Evolutionary conservation across 2,888 invertebrate species (phyloP).

Genomic region (Spisula subtruncata): DNA sequence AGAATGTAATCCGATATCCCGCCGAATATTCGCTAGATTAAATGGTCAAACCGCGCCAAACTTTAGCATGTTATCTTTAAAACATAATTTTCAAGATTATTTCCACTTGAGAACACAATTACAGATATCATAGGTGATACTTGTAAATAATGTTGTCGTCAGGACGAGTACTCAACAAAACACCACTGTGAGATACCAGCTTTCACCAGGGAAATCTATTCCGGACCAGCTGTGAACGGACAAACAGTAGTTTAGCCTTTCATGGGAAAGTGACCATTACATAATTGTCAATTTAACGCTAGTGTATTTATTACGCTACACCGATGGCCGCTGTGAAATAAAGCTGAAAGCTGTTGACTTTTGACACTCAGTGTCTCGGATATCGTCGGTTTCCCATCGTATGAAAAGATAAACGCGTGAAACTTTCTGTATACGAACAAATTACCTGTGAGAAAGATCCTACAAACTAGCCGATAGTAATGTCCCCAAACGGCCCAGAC

Average conservation of each 20-base stretch:
- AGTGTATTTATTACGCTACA: slow-evolving; percentile 21
- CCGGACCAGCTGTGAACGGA: slow-evolving; percentile 9
- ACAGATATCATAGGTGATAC: neutral
- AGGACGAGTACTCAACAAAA: neutral
- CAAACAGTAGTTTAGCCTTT: neutral
- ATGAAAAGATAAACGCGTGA: neutral
- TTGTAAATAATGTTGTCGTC: slow-evolving; percentile 18
- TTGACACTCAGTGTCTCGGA: slow-evolving; percentile 40
- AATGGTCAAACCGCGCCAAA: slow-evolving; percentile 20
- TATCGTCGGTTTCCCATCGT: neutral
- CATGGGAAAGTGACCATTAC: slow-evolving; percentile 50
- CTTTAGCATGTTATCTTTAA: neutral
- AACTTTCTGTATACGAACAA: neutral
- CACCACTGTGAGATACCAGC: neutral
- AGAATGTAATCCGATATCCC: slow-evolving; percentile 17
- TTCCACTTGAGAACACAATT: slow-evolving; percentile 12
- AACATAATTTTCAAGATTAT: slow-evolving; percentile 24
- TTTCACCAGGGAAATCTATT: slow-evolving; percentile 33
- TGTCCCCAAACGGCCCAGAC: neutral
- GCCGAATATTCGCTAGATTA: neutral
- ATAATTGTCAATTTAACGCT: slow-evolving; percentile 48
- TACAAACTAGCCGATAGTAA: neutral
- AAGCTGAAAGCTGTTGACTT: slow-evolving; percentile 38
- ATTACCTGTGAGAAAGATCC: slow-evolving; percentile 5
- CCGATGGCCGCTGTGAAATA: slow-evolving; percentile 34